Conservation (phyloP, 1,140 invertebrate genomes). For the Drosophila arizonae region DNA sequence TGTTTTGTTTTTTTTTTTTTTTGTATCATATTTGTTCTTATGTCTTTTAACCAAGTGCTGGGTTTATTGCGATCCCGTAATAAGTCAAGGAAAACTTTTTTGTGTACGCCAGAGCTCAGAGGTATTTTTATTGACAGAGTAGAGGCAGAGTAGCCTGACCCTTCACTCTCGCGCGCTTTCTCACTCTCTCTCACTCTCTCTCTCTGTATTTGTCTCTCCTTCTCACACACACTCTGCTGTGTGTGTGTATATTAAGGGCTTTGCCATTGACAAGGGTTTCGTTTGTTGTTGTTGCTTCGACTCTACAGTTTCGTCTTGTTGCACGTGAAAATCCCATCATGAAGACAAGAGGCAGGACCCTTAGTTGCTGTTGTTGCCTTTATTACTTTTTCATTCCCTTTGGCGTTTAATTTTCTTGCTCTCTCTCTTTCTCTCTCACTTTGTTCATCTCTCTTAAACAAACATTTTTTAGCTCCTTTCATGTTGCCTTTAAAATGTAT, state of each 20-base stretch:
- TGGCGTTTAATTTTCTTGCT: slow-evolving; percentile 37
- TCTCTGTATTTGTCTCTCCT: neutral
- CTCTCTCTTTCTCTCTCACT: neutral
- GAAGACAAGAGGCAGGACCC: slow-evolving; percentile 45
- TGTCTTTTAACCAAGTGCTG: slow-evolving; percentile 33
- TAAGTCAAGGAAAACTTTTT: slow-evolving; percentile 41
- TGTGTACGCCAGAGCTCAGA: slow-evolving; percentile 49
- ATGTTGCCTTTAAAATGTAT: slow-evolving; percentile 17
- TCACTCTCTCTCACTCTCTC: neutral
- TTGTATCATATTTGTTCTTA: no score
- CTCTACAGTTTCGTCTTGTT: slow-evolving; percentile 17
- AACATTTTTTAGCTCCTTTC: neutral
- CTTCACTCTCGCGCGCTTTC: no score
- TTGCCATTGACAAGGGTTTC: slow-evolving; percentile 67
- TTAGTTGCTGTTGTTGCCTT: slow-evolving; percentile 33
- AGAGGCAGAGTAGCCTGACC: neutral
- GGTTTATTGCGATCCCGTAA: slow-evolving; percentile 19
- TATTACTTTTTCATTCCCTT: slow-evolving; percentile 43
- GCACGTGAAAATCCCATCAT: slow-evolving; percentile 77
- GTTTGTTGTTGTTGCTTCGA: slow-evolving; percentile 7
- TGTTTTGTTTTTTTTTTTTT: slow-evolving; percentile 5
- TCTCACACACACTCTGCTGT: neutral
- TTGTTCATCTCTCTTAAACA: neutral
- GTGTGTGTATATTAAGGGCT: slow-evolving; percentile 26
- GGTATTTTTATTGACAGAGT: slow-evolving; percentile 63